phyloP scores from a whole-genome alignment of 92 coral and sea anemone species.

The Siderastrea radians region DNA sequence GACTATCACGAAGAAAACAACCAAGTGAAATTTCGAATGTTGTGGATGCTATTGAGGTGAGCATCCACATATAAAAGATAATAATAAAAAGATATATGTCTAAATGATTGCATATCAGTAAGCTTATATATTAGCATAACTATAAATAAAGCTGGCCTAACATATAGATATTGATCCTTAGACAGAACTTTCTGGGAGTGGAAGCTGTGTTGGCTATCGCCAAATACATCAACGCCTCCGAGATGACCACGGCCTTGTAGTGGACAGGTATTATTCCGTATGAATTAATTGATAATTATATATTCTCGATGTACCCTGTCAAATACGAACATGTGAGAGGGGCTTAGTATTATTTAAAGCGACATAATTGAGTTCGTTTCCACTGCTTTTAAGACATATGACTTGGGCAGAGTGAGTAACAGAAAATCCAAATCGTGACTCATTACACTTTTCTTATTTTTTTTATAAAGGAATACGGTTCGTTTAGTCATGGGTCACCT shows the following conservation, averaged over 20 bases:
- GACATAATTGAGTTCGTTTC: background rate
- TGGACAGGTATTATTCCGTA: constrained; percentile 1
- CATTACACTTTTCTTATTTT: background rate
- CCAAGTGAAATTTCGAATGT: constrained; percentile 34
- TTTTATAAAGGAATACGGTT: constrained; percentile 47
- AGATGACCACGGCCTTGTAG: constrained; percentile 21
- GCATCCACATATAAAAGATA: background rate
- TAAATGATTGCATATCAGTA: background rate
- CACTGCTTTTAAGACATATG: constrained; percentile 1
- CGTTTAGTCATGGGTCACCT: constrained; percentile 49
- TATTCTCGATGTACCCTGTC: background rate
- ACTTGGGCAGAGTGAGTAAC: background rate
- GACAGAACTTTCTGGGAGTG: constrained; percentile 34
- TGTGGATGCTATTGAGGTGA: constrained; percentile 23
- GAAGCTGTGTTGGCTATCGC: constrained; percentile 43
- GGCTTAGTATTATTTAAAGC: background rate
- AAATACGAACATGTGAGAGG: background rate
- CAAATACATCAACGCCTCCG: constrained; percentile 40
- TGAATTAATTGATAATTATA: background rate
- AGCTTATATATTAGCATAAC: background rate
- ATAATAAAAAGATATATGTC: background rate
- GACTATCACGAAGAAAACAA: constrained; percentile 33
- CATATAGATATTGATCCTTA: background rate
- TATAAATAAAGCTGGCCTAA: background rate
- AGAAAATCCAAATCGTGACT: background rate